phyloP scores from a whole-genome alignment of 2,888 invertebrate species.

The Melanargia galathea region DNA sequence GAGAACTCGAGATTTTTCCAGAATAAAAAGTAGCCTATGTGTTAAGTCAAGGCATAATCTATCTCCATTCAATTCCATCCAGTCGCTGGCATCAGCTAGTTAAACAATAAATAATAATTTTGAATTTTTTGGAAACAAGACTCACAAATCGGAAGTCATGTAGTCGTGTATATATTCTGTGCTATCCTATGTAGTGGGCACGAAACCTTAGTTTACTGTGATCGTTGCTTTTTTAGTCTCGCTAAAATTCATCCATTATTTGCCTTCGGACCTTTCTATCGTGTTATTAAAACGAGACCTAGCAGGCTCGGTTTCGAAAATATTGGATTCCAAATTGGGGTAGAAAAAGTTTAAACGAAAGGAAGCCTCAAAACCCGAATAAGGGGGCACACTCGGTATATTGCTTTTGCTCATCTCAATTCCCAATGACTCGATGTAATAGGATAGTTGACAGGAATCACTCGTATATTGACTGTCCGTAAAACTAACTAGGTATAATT shows the following conservation, averaged over 20 bases:
- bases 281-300: conserved; percentile 54
- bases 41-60: too few species aligned
- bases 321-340: conserved; percentile 48
- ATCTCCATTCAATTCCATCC: too few species aligned
- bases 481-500: too few species aligned
- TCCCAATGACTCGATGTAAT: conserved; percentile 8
- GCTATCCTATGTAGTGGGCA: conserved; percentile 19
- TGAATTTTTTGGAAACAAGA: too few species aligned
- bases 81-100: too few species aligned
- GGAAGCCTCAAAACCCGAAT: conserved; percentile 34
- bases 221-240: conserved; percentile 43
- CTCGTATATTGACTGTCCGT: conserved; percentile 4
- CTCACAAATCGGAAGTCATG: too few species aligned
- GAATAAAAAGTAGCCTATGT: too few species aligned
- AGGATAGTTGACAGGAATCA: conserved; percentile 1
- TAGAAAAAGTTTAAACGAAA: conserved; percentile 40
- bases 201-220: conserved; percentile 41
- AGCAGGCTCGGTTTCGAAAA: conserved; percentile 45
- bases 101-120: too few species aligned
- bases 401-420: conserved; percentile 20
- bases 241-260: conserved; percentile 48
- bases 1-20: too few species aligned
- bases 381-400: conserved; percentile 23
- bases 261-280: conserved; percentile 47
- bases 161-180: background rate